Base-by-base conservation (phyloP, 2,113 vertebrate genomes). In the Atlantisia rogersi region DNA sequence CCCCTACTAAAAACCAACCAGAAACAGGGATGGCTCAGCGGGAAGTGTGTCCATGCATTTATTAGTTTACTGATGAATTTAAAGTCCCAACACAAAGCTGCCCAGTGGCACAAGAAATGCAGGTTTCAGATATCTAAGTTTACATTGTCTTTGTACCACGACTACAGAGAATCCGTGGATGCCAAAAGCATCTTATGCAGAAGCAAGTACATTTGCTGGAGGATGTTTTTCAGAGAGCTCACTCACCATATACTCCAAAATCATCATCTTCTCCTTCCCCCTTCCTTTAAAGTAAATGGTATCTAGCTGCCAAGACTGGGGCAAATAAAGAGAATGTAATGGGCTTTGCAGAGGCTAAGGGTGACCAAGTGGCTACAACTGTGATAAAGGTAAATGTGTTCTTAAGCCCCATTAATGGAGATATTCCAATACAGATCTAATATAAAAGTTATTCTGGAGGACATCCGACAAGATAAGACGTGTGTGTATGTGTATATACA, bases 41-140 rank as follows among this genome's bases (percentile, higher is more conserved):
- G 9, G 42, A 85, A 1, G 0, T 1, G 1, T 12, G 32, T 15
- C 35, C 2, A 0, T 12, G 39, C 8, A 8, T 64, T 77, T 71
- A 37, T 67, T 44, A 37, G 37, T 2, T 79, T 39, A 55, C 6
- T 16, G 19, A 25, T 7, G 19, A 68, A 67, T 63, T 58, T 50
- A 25, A 81, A 32, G 7, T 52, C 28, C 37, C 65, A 62, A 53
- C 35, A n/a, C 15, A 32, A 52, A 67, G 35, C 16, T 31, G 10
- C 50, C 25, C 16, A 52, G 71, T n/a, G 17, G 50, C 35, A 13
- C 32, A 77, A 39, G 39, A 77, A 81, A 62, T 8, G 28, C 0
- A 50, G 31, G 14, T 39, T 18, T 28, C 68, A 83, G 31, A 40
- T 35, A 18, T 10, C 13, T 40, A 15, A 11, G 40, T 46, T n/a